phyloP scores from a whole-genome alignment of 1,140 invertebrate genomes.

The Orius insidiosus region DNA sequence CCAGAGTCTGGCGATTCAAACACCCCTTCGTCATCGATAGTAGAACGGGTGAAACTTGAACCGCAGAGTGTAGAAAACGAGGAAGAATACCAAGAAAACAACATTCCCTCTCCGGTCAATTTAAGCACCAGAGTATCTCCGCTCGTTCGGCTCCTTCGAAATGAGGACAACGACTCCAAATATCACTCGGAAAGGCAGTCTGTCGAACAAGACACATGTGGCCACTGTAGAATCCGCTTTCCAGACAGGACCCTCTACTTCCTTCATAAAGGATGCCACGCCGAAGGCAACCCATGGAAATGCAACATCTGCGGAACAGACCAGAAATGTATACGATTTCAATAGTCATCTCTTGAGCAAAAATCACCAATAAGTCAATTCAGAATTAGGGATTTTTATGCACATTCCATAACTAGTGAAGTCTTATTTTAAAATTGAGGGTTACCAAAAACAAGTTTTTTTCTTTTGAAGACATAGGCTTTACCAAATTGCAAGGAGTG shows the following conservation, averaged over 20 bases:
- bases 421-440: too few species aligned
- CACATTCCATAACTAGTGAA: too few species aligned
- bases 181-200: too few species aligned
- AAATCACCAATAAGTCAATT: constrained; percentile 51
- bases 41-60: constrained; percentile 4
- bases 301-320: constrained; percentile 94
- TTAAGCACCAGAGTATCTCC: constrained; percentile 42
- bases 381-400: too few species aligned
- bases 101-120: constrained; percentile 19
- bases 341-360: constrained; percentile 89
- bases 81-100: too few species aligned
- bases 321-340: constrained; percentile 87
- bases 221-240: constrained; percentile 85
- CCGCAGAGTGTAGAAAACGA: not conserved
- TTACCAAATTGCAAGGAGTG: too few species aligned
- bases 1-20: constrained; percentile 60
- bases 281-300: constrained; percentile 91
- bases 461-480: too few species aligned
- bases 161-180: constrained; percentile 38
- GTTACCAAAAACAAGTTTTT: too few species aligned
- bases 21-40: constrained; percentile 44
- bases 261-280: constrained; percentile 92
- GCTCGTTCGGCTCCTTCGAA: constrained; percentile 59
- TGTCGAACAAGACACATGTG: constrained; percentile 19
- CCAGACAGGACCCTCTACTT: constrained; percentile 90